A percentile compares a stretch with the other conserved stretches of the same genome.
phyloP scores from a whole-genome alignment of 1,140 invertebrate genomes.

The Delia radicum region DNA sequence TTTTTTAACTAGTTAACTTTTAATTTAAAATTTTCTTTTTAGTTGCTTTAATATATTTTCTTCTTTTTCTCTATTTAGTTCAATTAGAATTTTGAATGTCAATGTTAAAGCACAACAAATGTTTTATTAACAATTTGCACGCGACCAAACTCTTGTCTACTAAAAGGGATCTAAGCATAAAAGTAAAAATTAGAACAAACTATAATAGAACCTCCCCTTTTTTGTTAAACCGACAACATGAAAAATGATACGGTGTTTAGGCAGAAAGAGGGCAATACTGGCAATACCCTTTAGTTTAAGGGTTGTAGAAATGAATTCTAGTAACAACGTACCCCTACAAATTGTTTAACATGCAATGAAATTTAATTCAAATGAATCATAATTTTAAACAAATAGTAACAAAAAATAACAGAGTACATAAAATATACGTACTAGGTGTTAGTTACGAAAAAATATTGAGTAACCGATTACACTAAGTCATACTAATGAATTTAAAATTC shows the following conservation, averaged over 20 bases:
- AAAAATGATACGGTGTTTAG: background rate
- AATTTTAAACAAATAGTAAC: too few relatives aligned
- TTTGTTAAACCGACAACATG: too few relatives aligned
- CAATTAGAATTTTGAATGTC: background rate
- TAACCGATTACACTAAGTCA: too few relatives aligned
- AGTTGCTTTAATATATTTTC: too few relatives aligned
- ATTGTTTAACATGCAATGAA: background rate
- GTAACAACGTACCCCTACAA: background rate
- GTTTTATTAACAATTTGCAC: background rate
- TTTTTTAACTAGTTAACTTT: too few relatives aligned
- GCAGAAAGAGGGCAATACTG: background rate
- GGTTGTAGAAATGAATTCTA: too few relatives aligned
- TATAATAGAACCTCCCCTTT: background rate
- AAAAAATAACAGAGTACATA: background rate
- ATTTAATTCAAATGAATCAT: background rate
- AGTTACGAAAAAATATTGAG: too few relatives aligned
- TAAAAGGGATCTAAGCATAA: background rate
- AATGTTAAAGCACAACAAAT: background rate
- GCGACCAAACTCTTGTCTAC: background rate
- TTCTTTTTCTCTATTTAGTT: background rate
- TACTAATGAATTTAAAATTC: too few relatives aligned
- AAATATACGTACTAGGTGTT: too few relatives aligned
- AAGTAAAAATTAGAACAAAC: background rate
- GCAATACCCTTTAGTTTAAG: too few relatives aligned
- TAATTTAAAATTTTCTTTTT: too few relatives aligned